phyloP scores from a whole-genome alignment of 2,113 vertebrate genomes.

The Etheostoma cragini region DNA sequence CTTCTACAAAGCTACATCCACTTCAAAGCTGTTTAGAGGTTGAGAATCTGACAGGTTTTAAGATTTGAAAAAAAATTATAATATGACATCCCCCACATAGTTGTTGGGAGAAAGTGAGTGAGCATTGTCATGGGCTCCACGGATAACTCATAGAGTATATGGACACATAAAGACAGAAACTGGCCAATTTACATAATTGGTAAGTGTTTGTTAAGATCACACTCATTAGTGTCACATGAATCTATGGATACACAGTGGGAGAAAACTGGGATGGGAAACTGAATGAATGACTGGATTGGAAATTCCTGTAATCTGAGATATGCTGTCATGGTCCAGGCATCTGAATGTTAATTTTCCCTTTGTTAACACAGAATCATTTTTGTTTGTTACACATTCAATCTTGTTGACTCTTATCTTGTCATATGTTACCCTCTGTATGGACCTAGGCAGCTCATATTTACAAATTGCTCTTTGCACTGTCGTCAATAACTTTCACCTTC shows the following conservation, averaged over 20 bases:
- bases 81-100: background rate
- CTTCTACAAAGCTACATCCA: background rate
- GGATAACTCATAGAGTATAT: background rate
- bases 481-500: background rate
- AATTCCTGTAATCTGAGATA: background rate
- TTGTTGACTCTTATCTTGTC: slow-evolving; percentile 36
- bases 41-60: background rate
- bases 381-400: background rate
- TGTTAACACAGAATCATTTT: background rate
- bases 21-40: background rate
- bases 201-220: too few species aligned
- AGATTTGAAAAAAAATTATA: background rate
- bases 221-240: too few species aligned
- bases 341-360: background rate
- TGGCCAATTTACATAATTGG: background rate
- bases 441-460: slow-evolving; percentile 34
- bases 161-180: background rate
- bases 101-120: background rate
- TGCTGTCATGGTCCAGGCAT: background rate
- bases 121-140: background rate
- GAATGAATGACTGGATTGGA: background rate
- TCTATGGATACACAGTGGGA: background rate
- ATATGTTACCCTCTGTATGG: background rate
- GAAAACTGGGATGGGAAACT: background rate
- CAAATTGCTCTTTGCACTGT: background rate